Percentiles rank a stretch among this genome's conserved stretches.
These are phyloP conservation scores for Drosophila pseudotalamancana DNA, from an alignment of 2,888 invertebrate genomes.

Conservation along the genomic window DNA sequence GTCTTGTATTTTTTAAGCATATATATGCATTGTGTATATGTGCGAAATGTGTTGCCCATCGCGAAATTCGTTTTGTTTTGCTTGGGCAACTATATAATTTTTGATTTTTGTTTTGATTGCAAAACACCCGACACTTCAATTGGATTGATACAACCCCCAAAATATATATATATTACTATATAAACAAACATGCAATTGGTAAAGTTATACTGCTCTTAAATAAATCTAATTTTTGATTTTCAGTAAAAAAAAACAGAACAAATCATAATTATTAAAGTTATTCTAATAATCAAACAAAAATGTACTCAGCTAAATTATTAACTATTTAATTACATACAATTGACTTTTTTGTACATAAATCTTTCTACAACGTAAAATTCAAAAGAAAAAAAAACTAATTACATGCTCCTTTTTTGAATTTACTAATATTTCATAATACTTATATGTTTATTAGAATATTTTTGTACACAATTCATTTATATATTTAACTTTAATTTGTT, in stretches of 20 bases:
- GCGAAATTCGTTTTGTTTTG: slow-evolving; percentile 22
- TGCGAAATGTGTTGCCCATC: slow-evolving; percentile 29
- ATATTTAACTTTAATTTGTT: not conserved
- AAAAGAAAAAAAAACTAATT: slow-evolving; percentile 13
- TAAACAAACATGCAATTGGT: slow-evolving; percentile 63
- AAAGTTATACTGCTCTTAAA: slow-evolving; percentile 55
- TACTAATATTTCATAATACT: slow-evolving; percentile 19
- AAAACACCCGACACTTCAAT: slow-evolving; percentile 47
- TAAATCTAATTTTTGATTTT: slow-evolving; percentile 19
- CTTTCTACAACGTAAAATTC: slow-evolving; percentile 4
- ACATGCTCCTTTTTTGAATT: not conserved
- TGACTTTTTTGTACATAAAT: slow-evolving; percentile 5
- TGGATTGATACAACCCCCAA: slow-evolving; percentile 39
- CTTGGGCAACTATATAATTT: slow-evolving; percentile 18
- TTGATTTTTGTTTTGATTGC: slow-evolving; percentile 50
- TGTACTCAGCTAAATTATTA: slow-evolving; percentile 19
- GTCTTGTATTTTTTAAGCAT: slow-evolving; percentile 46
- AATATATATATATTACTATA: slow-evolving; percentile 15
- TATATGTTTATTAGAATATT: not conserved
- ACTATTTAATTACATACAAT: slow-evolving; percentile 7
- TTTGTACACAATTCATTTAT: slow-evolving; percentile 21
- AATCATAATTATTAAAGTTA: not conserved
- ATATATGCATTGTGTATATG: slow-evolving; percentile 23
- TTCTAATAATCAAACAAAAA: slow-evolving; percentile 14
- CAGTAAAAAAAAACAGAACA: slow-evolving; percentile 1